Conservation (phyloP, 1,140 invertebrate species). For the Aphaenogaster floridana region DNA sequence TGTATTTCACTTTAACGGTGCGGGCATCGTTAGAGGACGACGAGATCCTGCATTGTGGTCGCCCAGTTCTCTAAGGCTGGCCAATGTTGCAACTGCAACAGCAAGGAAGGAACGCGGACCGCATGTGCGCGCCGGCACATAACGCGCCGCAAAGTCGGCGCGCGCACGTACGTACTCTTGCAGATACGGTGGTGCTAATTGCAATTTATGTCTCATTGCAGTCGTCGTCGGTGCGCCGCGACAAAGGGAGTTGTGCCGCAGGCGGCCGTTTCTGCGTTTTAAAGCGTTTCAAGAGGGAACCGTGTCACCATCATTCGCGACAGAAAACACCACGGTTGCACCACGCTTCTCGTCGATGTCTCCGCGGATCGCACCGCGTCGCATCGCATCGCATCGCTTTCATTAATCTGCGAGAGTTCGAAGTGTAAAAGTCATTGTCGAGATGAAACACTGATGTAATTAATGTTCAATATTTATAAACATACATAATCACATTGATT, state of each 20-base stretch:
- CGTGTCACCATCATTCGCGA: slow-evolving; percentile 56
- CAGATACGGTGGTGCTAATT: slow-evolving; percentile 81
- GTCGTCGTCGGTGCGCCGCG: slow-evolving; percentile 78
- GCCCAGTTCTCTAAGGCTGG: slow-evolving; percentile 11
- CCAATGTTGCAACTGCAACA: slow-evolving; percentile 29
- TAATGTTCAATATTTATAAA: not conserved
- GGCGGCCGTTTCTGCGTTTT: slow-evolving; percentile 81
- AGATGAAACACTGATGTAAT: slow-evolving; percentile 11
- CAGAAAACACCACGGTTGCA: slow-evolving; percentile 32
- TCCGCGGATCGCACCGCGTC: slow-evolving; percentile 25
- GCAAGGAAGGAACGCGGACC: slow-evolving; percentile 38
- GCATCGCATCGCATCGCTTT: slow-evolving; percentile 15
- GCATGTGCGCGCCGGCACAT: slow-evolving; percentile 56
- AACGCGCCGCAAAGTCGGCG: slow-evolving; percentile 39
- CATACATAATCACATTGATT: not conserved
- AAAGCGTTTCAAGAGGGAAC: slow-evolving; percentile 76
- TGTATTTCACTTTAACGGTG: slow-evolving; percentile 35
- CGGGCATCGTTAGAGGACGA: slow-evolving; percentile 24
- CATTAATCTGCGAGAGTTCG: not conserved
- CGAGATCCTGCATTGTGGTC: slow-evolving; percentile 26
- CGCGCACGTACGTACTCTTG: slow-evolving; percentile 47
- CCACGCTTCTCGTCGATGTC: not conserved
- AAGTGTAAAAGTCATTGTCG: not conserved
- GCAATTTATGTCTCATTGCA: slow-evolving; percentile 85
- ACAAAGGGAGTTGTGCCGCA: slow-evolving; percentile 80